Conservation (phyloP, 2,113 vertebrate species). For the Melanostigma gelatinosum region DNA sequence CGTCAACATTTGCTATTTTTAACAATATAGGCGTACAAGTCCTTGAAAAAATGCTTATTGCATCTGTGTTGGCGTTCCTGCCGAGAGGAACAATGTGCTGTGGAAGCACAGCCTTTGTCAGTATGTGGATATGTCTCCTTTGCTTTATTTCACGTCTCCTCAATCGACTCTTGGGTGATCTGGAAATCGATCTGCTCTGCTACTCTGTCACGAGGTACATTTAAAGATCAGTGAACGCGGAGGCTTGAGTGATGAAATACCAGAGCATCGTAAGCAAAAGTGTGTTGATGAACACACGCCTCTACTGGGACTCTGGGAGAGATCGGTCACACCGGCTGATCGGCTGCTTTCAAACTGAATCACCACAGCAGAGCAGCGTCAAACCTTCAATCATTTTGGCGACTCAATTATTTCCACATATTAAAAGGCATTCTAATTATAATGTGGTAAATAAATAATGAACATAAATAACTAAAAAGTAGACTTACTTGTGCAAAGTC, state of each 20-base stretch:
- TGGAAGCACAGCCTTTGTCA: not conserved
- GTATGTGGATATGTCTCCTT: not conserved
- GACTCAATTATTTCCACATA: not conserved
- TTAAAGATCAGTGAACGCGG: not conserved
- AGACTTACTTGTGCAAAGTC: not conserved
- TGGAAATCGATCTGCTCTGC: not conserved
- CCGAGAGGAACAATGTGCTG: not conserved
- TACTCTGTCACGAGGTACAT: too few relatives aligned
- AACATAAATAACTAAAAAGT: not conserved
- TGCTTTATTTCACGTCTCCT: not conserved
- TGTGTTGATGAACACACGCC: not conserved
- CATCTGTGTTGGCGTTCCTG: not conserved
- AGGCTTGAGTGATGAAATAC: not conserved
- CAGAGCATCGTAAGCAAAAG: not conserved
- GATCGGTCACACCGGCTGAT: not conserved
- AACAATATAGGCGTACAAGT: not conserved
- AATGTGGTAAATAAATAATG: not conserved
- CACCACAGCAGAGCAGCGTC: not conserved
- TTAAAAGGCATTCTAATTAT: not conserved
- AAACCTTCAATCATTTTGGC: not conserved
- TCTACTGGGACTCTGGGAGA: not conserved
- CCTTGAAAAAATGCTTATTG: slow-evolving; percentile 6
- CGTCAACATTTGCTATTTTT: slow-evolving; percentile 30
- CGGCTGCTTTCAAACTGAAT: not conserved
- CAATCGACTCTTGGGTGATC: not conserved